Base-by-base conservation (phyloP, 2,113 vertebrate genomes). In the Hippocampus guttulatus region DNA sequence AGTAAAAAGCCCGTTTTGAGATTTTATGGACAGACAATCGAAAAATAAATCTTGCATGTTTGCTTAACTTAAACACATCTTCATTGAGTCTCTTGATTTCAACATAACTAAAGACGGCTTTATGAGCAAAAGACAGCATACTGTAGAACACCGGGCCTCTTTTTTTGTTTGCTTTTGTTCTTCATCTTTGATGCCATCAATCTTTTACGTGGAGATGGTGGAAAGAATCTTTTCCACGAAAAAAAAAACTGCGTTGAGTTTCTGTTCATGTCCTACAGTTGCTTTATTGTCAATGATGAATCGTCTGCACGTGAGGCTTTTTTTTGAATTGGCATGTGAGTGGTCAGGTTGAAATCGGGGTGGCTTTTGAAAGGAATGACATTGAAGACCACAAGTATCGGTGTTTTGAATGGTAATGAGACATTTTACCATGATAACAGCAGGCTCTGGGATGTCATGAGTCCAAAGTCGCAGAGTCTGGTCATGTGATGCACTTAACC, bases 401-500 rank as follows among this genome's bases (percentile, higher is more conserved):
- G 40, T 43, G 23, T 40, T 38, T 38, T 38, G 5, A 12, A 23
- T 52, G 11, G 54, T 57, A 67, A 49, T 12, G 4, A 54, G 15
- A 60, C 11, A 70, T 82, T 92, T 38, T 92, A 95, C 96, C 95
- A 96, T 81, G 73, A 91, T 80, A 71, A 95, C 70, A 18, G 75
- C 80, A 64, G 86, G 84, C 40, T 93, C 89, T 27, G 85, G 68
- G 60, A 60, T 85, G 66, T 71, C 81, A 12, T 75, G 73, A 57
- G 93, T 92, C 95, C 96, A 96, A 74, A 96, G 70, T 72, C 89
- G 81, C 52, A 95, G 52, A 3, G 91, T 94, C 82, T 77, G 84
- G 77, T 97, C 95, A 75, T 92, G 91, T 77, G 95, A 92, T 0
- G 90, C 74, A 58, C 95, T 95, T 76, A 96, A 75, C 87, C 95